Evolutionary conservation across 2,797 vertebrate species (phyloP).

Genomic region (Dicrostonyx torquatus): DNA sequence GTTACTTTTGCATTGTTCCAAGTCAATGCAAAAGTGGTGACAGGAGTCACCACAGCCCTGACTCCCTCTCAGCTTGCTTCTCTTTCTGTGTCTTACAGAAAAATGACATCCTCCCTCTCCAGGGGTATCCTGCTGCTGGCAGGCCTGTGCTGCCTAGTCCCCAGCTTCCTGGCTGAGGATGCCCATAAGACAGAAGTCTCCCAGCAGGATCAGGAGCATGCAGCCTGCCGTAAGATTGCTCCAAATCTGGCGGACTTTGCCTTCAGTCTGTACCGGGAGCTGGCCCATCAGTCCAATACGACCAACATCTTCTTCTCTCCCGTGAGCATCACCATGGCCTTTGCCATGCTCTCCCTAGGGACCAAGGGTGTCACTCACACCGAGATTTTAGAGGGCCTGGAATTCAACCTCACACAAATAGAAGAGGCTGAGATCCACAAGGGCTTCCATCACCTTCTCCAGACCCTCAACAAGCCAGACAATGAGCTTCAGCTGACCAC

Average conservation of each 20-base stretch:
- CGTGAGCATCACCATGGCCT: constrained; percentile 87
- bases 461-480: constrained; percentile 76
- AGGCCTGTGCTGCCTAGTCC: constrained; percentile 61
- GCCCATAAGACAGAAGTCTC: neutral
- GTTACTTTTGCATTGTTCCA: accelerated
- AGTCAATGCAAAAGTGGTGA: too few species aligned
- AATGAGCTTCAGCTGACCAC: constrained; percentile 70
- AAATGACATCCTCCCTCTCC: constrained; percentile 2
- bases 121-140: constrained; percentile 63
- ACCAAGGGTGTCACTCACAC: constrained; percentile 84
- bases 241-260: constrained; percentile 88
- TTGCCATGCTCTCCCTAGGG: constrained; percentile 90
- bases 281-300: constrained; percentile 81
- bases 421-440: constrained; percentile 85
- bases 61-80: neutral
- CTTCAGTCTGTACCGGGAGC: constrained; percentile 87
- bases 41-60: neutral
- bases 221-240: constrained; percentile 69
- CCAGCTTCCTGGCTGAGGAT: neutral
- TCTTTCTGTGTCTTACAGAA: constrained; percentile 61
- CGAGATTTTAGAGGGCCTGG: constrained; percentile 87
- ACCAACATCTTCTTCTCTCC: constrained; percentile 93
- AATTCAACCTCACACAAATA: constrained; percentile 86
- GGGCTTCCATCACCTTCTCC: constrained; percentile 86
- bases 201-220: accelerated